Evolutionary conservation across 2,797 vertebrate genomes (phyloP).

Genomic region (Psittacula derbiana): DNA sequence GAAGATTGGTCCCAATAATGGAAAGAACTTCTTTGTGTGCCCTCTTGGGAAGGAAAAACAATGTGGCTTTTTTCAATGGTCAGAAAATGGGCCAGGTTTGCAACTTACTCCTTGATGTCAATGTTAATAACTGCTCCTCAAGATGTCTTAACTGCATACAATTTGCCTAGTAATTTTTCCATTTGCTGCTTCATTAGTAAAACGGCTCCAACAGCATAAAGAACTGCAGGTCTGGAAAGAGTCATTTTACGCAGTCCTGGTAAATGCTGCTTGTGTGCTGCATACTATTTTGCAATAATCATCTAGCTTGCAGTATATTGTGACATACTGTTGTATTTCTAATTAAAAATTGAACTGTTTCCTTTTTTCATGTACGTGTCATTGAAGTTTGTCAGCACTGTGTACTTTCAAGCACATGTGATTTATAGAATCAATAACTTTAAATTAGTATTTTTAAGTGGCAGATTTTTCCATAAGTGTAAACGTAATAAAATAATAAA

Average conservation of each 20-base stretch:
- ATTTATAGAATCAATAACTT: not conserved
- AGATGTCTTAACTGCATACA: not conserved
- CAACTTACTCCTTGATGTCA: slow-evolving; percentile 74
- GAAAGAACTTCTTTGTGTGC: slow-evolving; percentile 90
- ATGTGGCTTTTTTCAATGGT: slow-evolving; percentile 94
- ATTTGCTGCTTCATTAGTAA: not conserved
- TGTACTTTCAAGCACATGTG: not conserved
- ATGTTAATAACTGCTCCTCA: not conserved
- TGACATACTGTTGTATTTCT: not conserved
- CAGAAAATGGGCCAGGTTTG: slow-evolving; percentile 69
- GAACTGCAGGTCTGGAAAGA: not conserved
- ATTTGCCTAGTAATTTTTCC: not conserved
- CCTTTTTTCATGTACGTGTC: not conserved
- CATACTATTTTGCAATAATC: not conserved
- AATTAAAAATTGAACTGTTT: not conserved
- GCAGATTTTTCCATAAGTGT: not conserved
- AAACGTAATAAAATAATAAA: not conserved
- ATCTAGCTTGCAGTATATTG: not conserved
- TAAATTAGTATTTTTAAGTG: not conserved
- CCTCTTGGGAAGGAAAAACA: slow-evolving; percentile 83
- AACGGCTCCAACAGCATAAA: not conserved
- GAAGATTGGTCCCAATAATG: slow-evolving; percentile 93
- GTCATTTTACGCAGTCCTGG: not conserved
- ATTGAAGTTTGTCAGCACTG: not conserved
- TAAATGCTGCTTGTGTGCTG: not conserved